Conservation (phyloP, 2,113 vertebrate species). For the Procapra przewalskii region DNA sequence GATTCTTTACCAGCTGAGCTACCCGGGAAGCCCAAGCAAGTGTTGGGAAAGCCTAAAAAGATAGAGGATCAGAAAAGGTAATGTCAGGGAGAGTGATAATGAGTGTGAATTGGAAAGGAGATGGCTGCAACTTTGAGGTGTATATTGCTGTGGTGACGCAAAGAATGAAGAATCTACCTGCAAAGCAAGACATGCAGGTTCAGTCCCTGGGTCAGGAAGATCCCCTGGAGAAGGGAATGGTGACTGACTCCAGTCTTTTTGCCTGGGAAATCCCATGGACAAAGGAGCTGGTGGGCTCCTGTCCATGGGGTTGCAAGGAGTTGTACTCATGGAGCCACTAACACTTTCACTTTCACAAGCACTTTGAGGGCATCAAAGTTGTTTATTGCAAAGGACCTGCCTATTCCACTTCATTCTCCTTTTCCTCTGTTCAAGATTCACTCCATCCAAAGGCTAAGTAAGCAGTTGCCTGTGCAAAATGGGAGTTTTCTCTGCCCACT, state of each 20-base stretch:
- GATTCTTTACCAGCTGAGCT: not conserved
- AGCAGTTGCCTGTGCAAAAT: not conserved
- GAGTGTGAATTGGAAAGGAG: not conserved
- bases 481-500: not conserved
- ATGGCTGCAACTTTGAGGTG: not conserved
- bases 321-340: not conserved
- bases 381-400: not conserved
- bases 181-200: not conserved
- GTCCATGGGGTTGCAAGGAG: not conserved
- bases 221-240: not conserved
- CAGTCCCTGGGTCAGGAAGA: not conserved
- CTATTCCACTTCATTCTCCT: not conserved
- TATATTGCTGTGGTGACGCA: not conserved
- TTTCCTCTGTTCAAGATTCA: conserved; percentile 14
- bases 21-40: not conserved
- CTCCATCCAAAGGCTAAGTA: not conserved
- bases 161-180: not conserved
- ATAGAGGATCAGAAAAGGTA: not conserved
- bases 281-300: not conserved
- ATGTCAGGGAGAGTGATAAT: not conserved
- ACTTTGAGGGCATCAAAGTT: not conserved
- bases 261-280: not conserved
- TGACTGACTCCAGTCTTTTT: not conserved
- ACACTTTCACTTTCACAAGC: not conserved
- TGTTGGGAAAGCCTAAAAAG: not conserved